These are phyloP conservation scores for Choristoneura rosaceana DNA, from an alignment of 2,888 invertebrate genomes.

Conservation along the genomic window DNA sequence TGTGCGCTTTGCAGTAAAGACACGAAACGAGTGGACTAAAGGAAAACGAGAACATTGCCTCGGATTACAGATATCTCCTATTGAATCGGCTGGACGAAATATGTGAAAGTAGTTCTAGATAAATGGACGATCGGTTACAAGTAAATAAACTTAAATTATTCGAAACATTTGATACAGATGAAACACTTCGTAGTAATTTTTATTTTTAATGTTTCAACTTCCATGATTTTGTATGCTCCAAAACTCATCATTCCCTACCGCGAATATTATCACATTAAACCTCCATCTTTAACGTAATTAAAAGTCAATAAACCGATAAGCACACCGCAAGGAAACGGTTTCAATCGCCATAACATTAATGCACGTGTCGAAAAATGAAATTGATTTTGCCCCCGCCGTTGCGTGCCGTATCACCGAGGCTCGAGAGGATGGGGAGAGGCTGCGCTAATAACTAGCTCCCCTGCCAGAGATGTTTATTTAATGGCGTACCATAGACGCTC, in stretches of 20 bases:
- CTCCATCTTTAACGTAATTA: slow-evolving; percentile 29
- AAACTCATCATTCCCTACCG: background rate
- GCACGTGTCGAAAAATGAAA: slow-evolving; percentile 84
- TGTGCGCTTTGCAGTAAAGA: slow-evolving; percentile 76
- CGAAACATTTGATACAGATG: background rate
- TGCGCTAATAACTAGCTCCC: slow-evolving; percentile 81
- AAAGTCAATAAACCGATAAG: slow-evolving; percentile 36
- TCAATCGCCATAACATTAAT: slow-evolving; percentile 75
- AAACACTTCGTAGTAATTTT: background rate
- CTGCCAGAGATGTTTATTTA: slow-evolving; percentile 83
- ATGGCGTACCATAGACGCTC: slow-evolving; percentile 80
- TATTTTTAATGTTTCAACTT: background rate
- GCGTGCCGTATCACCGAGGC: slow-evolving; percentile 82
- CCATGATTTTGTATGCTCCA: background rate
- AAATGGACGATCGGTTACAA: background rate
- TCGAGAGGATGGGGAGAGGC: slow-evolving; percentile 78
- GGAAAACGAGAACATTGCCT: slow-evolving; percentile 71
- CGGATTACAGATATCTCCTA: slow-evolving; percentile 69
- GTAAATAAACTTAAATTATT: background rate
- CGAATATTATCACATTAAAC: background rate
- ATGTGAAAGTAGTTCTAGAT: slow-evolving; percentile 44
- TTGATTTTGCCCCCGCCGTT: slow-evolving; percentile 79
- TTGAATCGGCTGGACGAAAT: slow-evolving; percentile 58
- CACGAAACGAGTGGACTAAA: slow-evolving; percentile 77
- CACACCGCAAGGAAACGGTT: slow-evolving; percentile 56